Conservation (phyloP, 2,888 invertebrate genomes). For the Melanophora roralis region DNA sequence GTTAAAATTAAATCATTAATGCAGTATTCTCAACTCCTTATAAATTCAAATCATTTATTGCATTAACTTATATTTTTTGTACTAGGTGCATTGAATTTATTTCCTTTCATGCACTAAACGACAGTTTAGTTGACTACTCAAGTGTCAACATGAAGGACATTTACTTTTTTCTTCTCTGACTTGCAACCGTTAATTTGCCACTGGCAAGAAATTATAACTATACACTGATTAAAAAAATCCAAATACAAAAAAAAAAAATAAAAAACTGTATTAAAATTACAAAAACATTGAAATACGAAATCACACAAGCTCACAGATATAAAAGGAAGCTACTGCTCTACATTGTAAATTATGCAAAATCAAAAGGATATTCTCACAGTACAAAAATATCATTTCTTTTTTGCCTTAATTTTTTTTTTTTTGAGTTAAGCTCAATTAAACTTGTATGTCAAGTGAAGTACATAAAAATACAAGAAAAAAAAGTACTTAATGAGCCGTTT, state of each 20-base stretch:
- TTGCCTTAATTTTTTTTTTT: not conserved
- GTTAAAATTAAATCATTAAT: not conserved
- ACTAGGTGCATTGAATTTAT: not conserved
- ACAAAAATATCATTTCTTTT: conserved; percentile 1
- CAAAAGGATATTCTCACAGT: conserved; percentile 57
- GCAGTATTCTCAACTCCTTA: not conserved
- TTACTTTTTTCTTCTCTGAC: not conserved
- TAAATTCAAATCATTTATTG: too few relatives aligned
- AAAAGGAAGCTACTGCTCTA: not conserved
- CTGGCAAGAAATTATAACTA: not conserved
- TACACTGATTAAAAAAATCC: conserved; percentile 29
- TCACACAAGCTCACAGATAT: not conserved
- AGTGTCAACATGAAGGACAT: conserved; percentile 57
- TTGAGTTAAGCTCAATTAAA: conserved; percentile 57
- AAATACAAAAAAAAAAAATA: not conserved
- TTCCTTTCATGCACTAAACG: not conserved
- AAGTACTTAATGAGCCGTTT: conserved; percentile 53
- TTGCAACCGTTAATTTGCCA: not conserved
- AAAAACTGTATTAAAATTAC: conserved; percentile 16
- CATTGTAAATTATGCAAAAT: conserved; percentile 21
- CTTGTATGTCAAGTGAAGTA: conserved; percentile 30
- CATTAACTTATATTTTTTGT: too few relatives aligned
- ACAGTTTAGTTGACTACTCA: conserved; percentile 40
- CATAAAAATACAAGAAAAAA: conserved; percentile 22
- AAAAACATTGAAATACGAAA: not conserved